Percentiles rank a stretch among this genome's conserved stretches.
These are phyloP conservation scores for Papio anubis DNA, from an alignment of 2,113 vertebrate genomes.

Conservation along the genomic window DNA sequence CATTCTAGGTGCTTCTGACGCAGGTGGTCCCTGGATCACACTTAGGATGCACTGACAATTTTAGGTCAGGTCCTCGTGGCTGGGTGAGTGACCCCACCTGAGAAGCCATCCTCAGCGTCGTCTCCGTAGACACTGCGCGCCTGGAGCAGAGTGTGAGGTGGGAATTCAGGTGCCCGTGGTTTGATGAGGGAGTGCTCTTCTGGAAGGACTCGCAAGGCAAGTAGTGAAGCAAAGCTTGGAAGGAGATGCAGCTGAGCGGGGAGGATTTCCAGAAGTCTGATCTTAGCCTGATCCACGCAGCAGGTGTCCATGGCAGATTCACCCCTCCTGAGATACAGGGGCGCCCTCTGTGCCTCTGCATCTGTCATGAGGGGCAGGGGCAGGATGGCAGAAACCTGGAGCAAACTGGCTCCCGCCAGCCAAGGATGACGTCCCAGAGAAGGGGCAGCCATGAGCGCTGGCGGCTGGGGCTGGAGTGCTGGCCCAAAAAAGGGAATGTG, in stretches of 20 bases:
- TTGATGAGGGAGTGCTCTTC: not conserved
- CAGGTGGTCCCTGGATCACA: not conserved
- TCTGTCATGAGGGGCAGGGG: not conserved
- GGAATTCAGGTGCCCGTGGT: rapidly evolving
- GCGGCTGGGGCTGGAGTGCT: too few relatives aligned
- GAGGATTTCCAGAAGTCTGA: not conserved
- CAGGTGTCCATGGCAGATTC: not conserved
- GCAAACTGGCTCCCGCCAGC: not conserved
- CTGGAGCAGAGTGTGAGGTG: not conserved
- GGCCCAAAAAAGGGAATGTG: too few relatives aligned
- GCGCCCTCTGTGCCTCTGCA: not conserved
- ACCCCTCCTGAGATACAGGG: not conserved
- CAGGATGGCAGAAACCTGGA: not conserved
- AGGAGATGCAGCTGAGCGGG: not conserved
- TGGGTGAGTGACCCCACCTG: not conserved
- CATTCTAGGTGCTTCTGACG: not conserved
- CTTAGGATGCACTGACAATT: not conserved
- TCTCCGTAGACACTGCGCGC: not conserved
- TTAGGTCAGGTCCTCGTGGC: not conserved
- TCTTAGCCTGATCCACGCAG: not conserved
- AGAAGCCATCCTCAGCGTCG: not conserved
- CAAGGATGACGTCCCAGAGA: not conserved
- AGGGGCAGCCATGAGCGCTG: not conserved
- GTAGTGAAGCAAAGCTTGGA: not conserved
- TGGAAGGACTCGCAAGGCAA: not conserved